Conservation (phyloP, 2,113 vertebrate genomes). For the Rutilus rutilus region DNA sequence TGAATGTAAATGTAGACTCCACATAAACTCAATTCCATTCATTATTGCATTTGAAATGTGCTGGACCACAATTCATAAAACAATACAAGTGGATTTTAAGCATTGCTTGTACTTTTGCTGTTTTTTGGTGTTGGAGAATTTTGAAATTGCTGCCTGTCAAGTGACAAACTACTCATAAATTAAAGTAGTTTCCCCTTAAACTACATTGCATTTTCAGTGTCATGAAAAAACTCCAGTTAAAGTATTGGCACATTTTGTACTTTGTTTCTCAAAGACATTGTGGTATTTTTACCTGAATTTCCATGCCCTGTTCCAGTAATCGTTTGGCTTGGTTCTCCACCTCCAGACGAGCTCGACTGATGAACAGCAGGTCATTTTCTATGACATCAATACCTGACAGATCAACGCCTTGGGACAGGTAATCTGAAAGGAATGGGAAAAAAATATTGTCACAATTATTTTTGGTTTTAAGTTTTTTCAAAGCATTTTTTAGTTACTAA, state of each 20-base stretch:
- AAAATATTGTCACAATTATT: background rate
- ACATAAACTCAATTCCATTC: background rate
- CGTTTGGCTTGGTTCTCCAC: constrained; percentile 98
- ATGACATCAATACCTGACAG: constrained; percentile 97
- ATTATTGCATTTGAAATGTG: background rate
- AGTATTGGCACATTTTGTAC: background rate
- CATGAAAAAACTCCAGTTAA: background rate
- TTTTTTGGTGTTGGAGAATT: background rate
- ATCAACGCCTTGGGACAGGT: constrained; percentile 95
- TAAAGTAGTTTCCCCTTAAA: background rate
- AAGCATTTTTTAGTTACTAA: background rate
- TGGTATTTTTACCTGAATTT: constrained; percentile 87
- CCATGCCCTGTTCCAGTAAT: constrained; percentile 93
- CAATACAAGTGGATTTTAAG: background rate
- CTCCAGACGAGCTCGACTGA: constrained; percentile 93
- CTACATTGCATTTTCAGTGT: background rate
- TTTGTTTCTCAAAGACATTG: background rate
- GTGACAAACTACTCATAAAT: background rate
- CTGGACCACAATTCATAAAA: background rate
- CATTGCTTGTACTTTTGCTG: background rate
- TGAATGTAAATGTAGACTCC: too few relatives aligned
- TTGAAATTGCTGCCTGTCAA: background rate
- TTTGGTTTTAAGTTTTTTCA: background rate
- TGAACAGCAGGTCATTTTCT: constrained; percentile 93
- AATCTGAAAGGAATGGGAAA: constrained; percentile 80